These are phyloP conservation scores for Quadroppia sp. DNA, from an alignment of 2,888 invertebrate species.

Conservation along the genomic window DNA sequence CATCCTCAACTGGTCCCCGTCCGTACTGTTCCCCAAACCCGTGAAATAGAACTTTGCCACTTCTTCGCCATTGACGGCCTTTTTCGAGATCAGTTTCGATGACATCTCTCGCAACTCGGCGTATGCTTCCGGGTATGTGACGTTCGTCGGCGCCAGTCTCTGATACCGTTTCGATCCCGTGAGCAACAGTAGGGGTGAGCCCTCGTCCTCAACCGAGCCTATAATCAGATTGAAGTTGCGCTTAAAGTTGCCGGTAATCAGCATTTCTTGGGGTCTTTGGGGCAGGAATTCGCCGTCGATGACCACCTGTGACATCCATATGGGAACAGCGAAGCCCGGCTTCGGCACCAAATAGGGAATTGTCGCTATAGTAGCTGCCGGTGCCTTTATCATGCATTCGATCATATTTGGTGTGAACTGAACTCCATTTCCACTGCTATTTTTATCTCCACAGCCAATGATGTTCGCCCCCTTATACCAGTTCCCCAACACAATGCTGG, in stretches of 20 bases:
- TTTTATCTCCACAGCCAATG: not conserved
- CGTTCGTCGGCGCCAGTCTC: not conserved
- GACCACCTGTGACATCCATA: constrained; percentile 2
- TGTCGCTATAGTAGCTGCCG: not conserved
- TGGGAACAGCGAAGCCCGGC: no score
- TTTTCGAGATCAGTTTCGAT: not conserved
- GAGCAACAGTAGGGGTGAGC: not conserved
- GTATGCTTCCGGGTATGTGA: not conserved
- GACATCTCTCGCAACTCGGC: not conserved
- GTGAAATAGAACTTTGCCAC: constrained; percentile 17
- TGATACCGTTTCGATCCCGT: not conserved
- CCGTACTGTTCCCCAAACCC: not conserved
- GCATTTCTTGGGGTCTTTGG: not conserved
- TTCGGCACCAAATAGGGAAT: not conserved
- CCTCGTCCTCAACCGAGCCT: constrained; percentile 35
- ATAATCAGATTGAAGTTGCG: constrained; percentile 28
- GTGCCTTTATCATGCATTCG: not conserved
- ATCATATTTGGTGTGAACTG: constrained; percentile 20
- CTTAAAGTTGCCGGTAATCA: not conserved
- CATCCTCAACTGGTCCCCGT: not conserved
- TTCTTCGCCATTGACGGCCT: not conserved
- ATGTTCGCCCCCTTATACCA: not conserved
- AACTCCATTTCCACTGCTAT: not conserved
- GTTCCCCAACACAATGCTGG: not conserved
- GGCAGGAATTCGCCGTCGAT: constrained; percentile 34